Evolutionary conservation across 2,888 invertebrate genomes (phyloP), one percentile per base, ranked within the genome.

Genomic region (Flexamia atlantica): DNA sequence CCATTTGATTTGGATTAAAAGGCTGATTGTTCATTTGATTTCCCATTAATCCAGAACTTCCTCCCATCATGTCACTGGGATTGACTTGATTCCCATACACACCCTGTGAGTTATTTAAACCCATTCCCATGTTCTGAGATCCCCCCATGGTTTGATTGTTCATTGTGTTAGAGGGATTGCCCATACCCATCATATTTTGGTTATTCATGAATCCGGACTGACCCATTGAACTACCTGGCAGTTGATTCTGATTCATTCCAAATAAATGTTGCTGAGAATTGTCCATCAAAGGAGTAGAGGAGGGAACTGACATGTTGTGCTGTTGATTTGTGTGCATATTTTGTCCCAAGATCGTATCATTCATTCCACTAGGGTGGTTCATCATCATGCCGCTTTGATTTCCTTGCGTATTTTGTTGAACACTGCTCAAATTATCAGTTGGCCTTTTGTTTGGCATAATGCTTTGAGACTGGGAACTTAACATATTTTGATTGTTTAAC

Each of bases 311-410:
- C 30, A 30, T 36, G 42, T 12, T n/a, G 17, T 76, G 46, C 20
- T 76, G 76, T 50, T 76, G 76, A 42, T n/a, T 72, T 23, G 72
- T 10, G 23, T 32, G 72, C 72, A 72, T 32, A n/a, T 30, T 32
- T 17, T 28, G 70, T 20, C 46, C 46, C 23, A 42, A 30, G 10
- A 53, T 32, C 14, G 50, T 14, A 28, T 76, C 76, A 50, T 46
- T 76, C 40, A 83, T 57, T 50, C 83, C 76, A 30, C 79, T 42
- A 14, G 76, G 83, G 36, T 83, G 83, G 36, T 82, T 82, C 53
- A 72, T 70, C 82, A 82, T 72, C 32, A 72, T 50, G 50, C 76
- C 76, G 42, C 72, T 72, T 23, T 42, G 76, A 53, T 50, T 76
- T 25, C 76, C 76, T 9, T 3, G 53, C 1, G 25, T 28, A 53